Percentiles rank a stretch among this genome's conserved stretches.
Evolutionary conservation across 2,113 vertebrate species (phyloP).

Genomic region (Platanista minor): DNA sequence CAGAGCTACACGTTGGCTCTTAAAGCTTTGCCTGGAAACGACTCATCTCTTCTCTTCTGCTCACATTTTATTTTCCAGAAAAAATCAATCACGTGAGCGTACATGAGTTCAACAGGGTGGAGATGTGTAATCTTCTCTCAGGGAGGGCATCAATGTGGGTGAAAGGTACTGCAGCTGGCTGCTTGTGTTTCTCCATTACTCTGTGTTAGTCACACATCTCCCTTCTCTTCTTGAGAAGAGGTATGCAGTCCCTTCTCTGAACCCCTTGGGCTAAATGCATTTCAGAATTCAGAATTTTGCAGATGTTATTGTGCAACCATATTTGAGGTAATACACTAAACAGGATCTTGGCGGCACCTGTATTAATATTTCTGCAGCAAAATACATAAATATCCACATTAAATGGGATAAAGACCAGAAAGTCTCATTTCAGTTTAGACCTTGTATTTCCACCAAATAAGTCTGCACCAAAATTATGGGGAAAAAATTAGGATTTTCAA

Average conservation of each 20-base stretch:
- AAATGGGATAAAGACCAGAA: background rate
- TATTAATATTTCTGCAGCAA: background rate
- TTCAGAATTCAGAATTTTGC: slow-evolving; percentile 2
- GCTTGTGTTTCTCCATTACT: background rate
- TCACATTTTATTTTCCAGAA: slow-evolving; percentile 18
- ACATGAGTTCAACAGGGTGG: background rate
- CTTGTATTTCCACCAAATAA: background rate
- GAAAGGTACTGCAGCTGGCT: accelerated
- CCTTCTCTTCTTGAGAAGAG: background rate
- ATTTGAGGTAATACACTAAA: background rate
- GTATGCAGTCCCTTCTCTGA: background rate
- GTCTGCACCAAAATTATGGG: background rate
- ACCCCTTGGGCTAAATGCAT: background rate
- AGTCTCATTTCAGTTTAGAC: background rate
- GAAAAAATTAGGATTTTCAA: background rate
- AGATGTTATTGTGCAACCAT: background rate
- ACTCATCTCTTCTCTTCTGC: background rate
- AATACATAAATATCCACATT: slow-evolving; percentile 8
- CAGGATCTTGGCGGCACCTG: background rate
- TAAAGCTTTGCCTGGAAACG: background rate
- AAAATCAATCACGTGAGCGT: background rate
- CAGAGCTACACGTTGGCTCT: background rate
- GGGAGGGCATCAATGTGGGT: background rate
- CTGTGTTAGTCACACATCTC: background rate
- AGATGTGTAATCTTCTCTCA: background rate